Conservation (phyloP, 1,140 invertebrate species). For the Bilobella aurantiaca region DNA sequence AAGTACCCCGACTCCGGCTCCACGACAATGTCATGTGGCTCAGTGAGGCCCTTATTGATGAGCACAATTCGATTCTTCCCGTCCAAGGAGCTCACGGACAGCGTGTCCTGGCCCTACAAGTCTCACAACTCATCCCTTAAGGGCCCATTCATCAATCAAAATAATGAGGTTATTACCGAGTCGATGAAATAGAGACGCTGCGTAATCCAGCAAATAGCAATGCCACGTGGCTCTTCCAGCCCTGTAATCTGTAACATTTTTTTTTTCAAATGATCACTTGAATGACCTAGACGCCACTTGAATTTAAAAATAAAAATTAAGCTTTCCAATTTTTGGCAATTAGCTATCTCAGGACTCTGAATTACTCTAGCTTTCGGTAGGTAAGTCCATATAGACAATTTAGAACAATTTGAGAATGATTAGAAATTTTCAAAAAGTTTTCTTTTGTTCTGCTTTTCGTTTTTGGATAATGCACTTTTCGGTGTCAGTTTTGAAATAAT, state of each 20-base stretch:
- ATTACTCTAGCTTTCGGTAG: too few relatives aligned
- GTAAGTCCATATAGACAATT: too few relatives aligned
- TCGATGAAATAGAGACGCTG: conserved; percentile 64
- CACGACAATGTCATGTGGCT: conserved; percentile 55
- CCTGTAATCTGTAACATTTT: conserved; percentile 39
- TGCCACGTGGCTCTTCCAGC: conserved; percentile 53
- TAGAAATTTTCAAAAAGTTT: too few relatives aligned
- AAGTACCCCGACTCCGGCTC: conserved; percentile 51
- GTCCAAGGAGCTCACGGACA: conserved; percentile 52
- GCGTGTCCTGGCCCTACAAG: conserved; percentile 43
- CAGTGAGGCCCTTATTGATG: conserved; percentile 47
- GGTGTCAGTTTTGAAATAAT: too few relatives aligned
- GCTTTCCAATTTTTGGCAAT: too few relatives aligned
- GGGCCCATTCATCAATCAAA: background rate
- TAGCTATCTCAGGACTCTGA: too few relatives aligned
- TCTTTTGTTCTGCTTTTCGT: too few relatives aligned
- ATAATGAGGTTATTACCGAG: conserved; percentile 10
- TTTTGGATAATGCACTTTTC: too few relatives aligned
- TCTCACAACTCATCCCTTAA: background rate
- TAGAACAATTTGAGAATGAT: too few relatives aligned
- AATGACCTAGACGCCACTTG: too few relatives aligned
- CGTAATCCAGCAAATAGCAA: conserved; percentile 66
- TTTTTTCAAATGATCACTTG: too few relatives aligned
- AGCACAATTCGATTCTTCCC: conserved; percentile 49
- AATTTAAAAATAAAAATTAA: too few relatives aligned